Evolutionary conservation across 2,113 vertebrate species (phyloP), one percentile per base, ranked within the genome.

Genomic region (Varanus salvator): DNA sequence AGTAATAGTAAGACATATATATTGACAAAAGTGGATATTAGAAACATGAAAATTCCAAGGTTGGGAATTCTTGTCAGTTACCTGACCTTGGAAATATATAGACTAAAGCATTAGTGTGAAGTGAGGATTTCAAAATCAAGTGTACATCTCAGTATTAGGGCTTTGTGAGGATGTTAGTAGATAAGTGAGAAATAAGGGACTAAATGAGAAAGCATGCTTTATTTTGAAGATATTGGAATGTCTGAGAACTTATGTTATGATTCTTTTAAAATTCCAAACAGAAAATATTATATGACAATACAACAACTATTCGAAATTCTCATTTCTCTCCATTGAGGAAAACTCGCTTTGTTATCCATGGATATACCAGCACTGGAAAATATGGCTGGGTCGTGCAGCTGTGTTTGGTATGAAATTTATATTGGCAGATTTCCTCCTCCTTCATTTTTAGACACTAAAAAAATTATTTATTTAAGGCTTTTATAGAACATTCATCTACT

Each of bases 351-450:
- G 29, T 90, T 85, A 90, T 85, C 75, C 88, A 90, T 80, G 88
- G 88, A 85, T 90, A 25, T 52, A 60, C 60, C 64, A 90, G 88
- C 17, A 90, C 88, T 57, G 88, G 88, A 85, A 90, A 57, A 85
- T 34, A 90, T 25, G 88, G 88, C 75, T 90, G 88, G 88, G 88
- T 90, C 57, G 88, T 90, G 64, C 83, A 90, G 25, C 19, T 85
- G 25, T 90, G 88, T 76, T 85, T 85, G 88, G 88, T 90, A 90
- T 85, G 88, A 80, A 19, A 78, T 71, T 57, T 87, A 69, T 34
- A 52, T 80, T 80, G 4, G 68, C 27, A 31, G 21, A 23, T n/a
- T n/a, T 83, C 38, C 34, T 75, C 38, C 34, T 74, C 48, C 38
- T 83, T 89, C 38, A 12, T 34, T 4, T 14, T 19, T 12, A 64